A percentile compares a stretch with the other conserved stretches of the same genome.
Conservation (phyloP, 2,888 invertebrate species). For the Unio delphinus region DNA sequence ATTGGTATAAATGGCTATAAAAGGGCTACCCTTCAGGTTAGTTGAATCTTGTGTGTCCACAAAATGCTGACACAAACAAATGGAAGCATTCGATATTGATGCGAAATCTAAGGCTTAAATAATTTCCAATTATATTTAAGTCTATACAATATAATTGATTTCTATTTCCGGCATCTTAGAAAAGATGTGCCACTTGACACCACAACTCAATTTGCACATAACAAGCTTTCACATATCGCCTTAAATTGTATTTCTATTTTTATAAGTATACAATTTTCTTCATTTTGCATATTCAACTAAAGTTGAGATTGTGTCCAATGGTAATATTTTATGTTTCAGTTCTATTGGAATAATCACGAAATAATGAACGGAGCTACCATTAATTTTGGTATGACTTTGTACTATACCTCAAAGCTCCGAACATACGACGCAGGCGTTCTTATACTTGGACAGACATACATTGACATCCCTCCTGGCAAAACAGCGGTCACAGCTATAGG, state of each 20-base stretch:
- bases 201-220: too few species aligned
- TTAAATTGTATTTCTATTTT: too few species aligned
- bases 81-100: too few species aligned
- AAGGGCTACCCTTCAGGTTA: conserved; percentile 28
- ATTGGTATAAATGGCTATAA: conserved; percentile 27
- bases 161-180: too few species aligned
- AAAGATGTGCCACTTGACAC: too few species aligned
- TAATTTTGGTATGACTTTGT: conserved; percentile 47
- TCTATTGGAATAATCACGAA: conserved; percentile 54
- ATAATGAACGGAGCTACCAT: conserved; percentile 29
- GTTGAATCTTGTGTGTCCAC: too few species aligned
- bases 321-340: conserved; percentile 21
- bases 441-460: conserved; percentile 36
- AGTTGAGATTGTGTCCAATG: background rate
- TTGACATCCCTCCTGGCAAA: conserved; percentile 46
- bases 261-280: too few species aligned
- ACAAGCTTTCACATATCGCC: too few species aligned
- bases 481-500: conserved; percentile 8
- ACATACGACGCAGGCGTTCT: conserved; percentile 39
- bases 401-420: conserved; percentile 42
- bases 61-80: too few species aligned
- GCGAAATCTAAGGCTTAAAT: too few species aligned
- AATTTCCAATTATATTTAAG: too few species aligned
- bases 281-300: background rate
- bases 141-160: background rate